Conservation (phyloP, 2,113 vertebrate species). For the Candoia aspera region DNA sequence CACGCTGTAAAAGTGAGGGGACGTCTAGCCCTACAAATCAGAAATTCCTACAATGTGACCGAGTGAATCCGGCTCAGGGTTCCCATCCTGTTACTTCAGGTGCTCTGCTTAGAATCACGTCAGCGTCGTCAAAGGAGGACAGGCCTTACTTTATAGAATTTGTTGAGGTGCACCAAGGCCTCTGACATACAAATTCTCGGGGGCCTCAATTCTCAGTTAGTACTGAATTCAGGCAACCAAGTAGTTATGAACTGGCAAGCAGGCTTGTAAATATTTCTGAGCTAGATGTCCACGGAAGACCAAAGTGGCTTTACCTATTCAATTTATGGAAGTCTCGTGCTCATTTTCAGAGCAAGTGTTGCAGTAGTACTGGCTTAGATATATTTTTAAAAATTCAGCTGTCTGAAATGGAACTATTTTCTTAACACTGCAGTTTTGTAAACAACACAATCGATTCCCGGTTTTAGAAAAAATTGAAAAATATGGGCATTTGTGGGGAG, state of each 20-base stretch:
- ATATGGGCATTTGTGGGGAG: too few relatives aligned
- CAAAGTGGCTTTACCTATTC: neutral
- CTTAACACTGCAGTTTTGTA: neutral
- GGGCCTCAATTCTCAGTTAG: neutral
- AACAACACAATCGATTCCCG: too few relatives aligned
- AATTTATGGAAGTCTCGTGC: neutral
- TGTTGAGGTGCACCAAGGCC: neutral
- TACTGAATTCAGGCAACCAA: neutral
- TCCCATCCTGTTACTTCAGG: conserved; percentile 35
- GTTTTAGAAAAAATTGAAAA: neutral
- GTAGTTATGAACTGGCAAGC: neutral
- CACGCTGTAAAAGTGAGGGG: too few relatives aligned
- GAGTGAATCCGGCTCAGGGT: conserved; percentile 42
- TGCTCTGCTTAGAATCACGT: neutral
- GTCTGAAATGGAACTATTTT: neutral
- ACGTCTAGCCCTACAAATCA: neutral
- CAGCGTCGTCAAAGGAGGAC: neutral
- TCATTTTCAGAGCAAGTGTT: neutral
- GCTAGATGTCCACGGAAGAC: neutral
- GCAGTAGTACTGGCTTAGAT: neutral
- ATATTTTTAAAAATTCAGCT: neutral
- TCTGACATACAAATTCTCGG: neutral
- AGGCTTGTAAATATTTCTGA: neutral
- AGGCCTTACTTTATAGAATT: neutral
- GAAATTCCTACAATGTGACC: conserved; percentile 32